phyloP scores from a whole-genome alignment of 2,888 invertebrate genomes.

The Chymomyza fuscimana region DNA sequence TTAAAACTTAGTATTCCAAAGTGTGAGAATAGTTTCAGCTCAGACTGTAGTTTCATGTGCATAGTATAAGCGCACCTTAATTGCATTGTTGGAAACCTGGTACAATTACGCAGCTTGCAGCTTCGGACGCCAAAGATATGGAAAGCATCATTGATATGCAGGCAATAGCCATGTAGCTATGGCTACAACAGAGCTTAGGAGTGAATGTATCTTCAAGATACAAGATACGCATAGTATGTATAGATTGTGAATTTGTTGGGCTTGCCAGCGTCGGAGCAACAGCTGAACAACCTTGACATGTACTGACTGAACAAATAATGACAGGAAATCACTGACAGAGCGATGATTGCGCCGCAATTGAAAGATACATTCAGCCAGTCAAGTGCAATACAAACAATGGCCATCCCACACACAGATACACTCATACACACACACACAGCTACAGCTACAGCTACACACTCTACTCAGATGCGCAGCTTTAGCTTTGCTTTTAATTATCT shows the following conservation, averaged over 20 bases:
- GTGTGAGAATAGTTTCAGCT: neutral
- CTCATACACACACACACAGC: neutral
- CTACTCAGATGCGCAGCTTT: neutral
- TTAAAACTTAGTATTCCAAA: too few relatives aligned
- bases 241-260: constrained; percentile 44
- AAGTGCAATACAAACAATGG: constrained; percentile 53
- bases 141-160: neutral
- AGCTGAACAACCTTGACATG: constrained; percentile 64
- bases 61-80: constrained; percentile 42
- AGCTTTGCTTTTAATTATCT: constrained; percentile 21
- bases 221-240: neutral
- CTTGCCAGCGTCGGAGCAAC: constrained; percentile 41
- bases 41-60: neutral
- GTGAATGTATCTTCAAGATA: constrained; percentile 6
- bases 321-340: constrained; percentile 64
- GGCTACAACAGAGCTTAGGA: neutral
- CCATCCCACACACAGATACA: constrained; percentile 25
- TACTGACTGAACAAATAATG: constrained; percentile 53
- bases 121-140: neutral
- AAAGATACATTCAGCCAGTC: constrained; percentile 8
- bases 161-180: neutral
- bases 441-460: too few relatives aligned
- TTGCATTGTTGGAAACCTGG: constrained; percentile 39
- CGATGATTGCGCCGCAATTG: constrained; percentile 42
- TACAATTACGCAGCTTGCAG: constrained; percentile 25